Conservation (phyloP, 1,140 invertebrate species). For the Drosophila parvula region DNA sequence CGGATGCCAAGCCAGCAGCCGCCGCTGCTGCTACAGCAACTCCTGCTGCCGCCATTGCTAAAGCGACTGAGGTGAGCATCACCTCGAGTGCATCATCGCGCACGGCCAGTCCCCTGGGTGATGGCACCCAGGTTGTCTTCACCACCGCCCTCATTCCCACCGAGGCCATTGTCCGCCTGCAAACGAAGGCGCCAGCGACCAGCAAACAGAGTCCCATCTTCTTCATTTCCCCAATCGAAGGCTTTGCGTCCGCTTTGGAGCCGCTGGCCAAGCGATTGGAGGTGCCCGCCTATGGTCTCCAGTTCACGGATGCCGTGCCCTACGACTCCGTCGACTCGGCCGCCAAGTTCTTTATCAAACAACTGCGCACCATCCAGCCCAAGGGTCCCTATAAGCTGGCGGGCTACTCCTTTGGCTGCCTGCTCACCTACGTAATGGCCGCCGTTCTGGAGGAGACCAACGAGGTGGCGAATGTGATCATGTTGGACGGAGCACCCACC, state of each 20-base stretch:
- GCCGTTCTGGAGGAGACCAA: conserved; percentile 90
- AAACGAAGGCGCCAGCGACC: conserved; percentile 83
- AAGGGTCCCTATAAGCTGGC: conserved; percentile 93
- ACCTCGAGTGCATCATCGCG: conserved; percentile 55
- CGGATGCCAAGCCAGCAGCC: conserved; percentile 49
- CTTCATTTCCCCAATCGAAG: conserved; percentile 96
- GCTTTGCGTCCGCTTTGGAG: conserved; percentile 89
- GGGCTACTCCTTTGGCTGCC: conserved; percentile 97
- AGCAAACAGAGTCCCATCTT: conserved; percentile 87
- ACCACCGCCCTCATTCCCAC: conserved; percentile 87
- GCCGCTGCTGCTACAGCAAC: conserved; percentile 50
- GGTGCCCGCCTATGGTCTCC: conserved; percentile 94
- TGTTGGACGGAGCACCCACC: conserved; percentile 96
- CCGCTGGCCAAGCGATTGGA: conserved; percentile 89
- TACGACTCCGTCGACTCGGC: conserved; percentile 89
- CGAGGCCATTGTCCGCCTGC: conserved; percentile 87
- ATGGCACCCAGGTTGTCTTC: conserved; percentile 85
- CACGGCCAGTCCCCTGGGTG: conserved; percentile 64
- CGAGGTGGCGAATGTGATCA: conserved; percentile 88
- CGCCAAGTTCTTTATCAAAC: conserved; percentile 91
- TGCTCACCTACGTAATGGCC: conserved; percentile 97
- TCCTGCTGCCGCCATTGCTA: conserved; percentile 19
- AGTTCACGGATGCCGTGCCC: conserved; percentile 92
- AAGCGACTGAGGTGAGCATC: background rate
- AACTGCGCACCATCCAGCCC: conserved; percentile 91